Percentiles rank a stretch among this genome's conserved stretches.
Conservation (phyloP, 2,113 vertebrate genomes). For the Rhinoderma darwinii region DNA sequence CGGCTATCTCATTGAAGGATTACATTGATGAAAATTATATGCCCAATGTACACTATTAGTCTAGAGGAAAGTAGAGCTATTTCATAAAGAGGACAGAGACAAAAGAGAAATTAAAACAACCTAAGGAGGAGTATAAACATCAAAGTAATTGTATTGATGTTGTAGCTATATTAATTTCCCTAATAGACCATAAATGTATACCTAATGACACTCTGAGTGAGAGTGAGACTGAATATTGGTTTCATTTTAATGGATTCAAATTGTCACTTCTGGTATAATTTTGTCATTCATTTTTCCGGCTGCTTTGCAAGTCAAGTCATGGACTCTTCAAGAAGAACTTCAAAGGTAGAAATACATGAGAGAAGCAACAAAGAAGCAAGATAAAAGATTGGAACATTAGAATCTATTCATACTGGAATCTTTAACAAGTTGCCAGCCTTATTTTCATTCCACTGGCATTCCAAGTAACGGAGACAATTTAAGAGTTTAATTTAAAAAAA, state of each 20-base stretch:
- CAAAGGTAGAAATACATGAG: conserved; percentile 49
- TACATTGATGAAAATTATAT: not conserved
- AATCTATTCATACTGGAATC: conserved; percentile 51
- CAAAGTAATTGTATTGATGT: conserved; percentile 31
- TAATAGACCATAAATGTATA: conserved; percentile 25
- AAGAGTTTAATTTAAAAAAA: conserved; percentile 39
- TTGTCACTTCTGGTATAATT: conserved; percentile 45
- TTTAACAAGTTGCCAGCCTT: conserved; percentile 18
- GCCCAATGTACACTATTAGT: not conserved
- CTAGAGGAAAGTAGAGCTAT: not conserved
- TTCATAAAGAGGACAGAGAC: not conserved
- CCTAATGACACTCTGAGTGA: conserved; percentile 30
- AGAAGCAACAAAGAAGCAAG: conserved; percentile 49
- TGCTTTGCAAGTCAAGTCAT: conserved; percentile 52
- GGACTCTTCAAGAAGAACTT: conserved; percentile 44
- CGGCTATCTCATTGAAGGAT: not conserved
- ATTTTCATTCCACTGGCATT: conserved; percentile 54
- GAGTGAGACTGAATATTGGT: conserved; percentile 34
- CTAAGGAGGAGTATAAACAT: conserved; percentile 24
- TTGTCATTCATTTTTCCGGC: conserved; percentile 33
- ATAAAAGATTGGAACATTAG: conserved; percentile 53
- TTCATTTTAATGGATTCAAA: conserved; percentile 50
- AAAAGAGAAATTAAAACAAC: conserved; percentile 17
- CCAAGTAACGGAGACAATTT: conserved; percentile 57
- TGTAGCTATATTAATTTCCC: conserved; percentile 12